A percentile compares a stretch with the other conserved stretches of the same genome.
phyloP scores from a whole-genome alignment of 2,797 vertebrate genomes.

The Erpetoichthys calabaricus region DNA sequence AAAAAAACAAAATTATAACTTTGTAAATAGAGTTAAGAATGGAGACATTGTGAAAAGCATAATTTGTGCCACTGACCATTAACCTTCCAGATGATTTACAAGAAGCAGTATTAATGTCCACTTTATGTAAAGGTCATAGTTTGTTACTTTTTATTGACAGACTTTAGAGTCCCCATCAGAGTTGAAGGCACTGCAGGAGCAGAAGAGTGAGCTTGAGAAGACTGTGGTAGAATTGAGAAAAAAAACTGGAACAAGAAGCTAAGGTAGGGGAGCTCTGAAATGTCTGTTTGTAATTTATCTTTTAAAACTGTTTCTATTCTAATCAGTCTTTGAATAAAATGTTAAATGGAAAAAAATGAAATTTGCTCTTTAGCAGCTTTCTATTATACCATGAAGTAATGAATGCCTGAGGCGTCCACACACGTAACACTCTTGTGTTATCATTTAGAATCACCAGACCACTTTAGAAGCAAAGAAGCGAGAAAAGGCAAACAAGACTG shows the following conservation, averaged over 20 bases:
- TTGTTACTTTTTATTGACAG: constrained; percentile 33
- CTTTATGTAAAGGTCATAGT: constrained; percentile 3
- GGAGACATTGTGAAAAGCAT: no score
- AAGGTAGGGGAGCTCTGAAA: constrained; percentile 41
- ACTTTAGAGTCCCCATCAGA: constrained; percentile 51
- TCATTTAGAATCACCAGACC: constrained; percentile 50
- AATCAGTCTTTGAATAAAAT: neutral
- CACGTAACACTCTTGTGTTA: neutral
- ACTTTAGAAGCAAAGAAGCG: constrained; percentile 47
- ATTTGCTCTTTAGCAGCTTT: neutral
- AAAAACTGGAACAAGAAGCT: constrained; percentile 60
- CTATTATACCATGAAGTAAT: no score
- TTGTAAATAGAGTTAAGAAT: no score
- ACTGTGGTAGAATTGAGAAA: constrained; percentile 61
- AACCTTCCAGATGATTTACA: no score
- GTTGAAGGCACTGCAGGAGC: constrained; percentile 66
- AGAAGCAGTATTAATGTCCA: no score
- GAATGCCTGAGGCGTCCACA: no score
- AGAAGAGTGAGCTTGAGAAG: constrained; percentile 66
- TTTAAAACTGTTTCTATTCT: neutral
- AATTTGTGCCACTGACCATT: no score
- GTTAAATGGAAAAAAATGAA: neutral
- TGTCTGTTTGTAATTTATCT: neutral
- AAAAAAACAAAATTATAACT: no score
- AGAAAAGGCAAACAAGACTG: constrained; percentile 44